Evolutionary conservation across 2,113 vertebrate genomes (phyloP).

Genomic region (Rhinopithecus roxellana): DNA sequence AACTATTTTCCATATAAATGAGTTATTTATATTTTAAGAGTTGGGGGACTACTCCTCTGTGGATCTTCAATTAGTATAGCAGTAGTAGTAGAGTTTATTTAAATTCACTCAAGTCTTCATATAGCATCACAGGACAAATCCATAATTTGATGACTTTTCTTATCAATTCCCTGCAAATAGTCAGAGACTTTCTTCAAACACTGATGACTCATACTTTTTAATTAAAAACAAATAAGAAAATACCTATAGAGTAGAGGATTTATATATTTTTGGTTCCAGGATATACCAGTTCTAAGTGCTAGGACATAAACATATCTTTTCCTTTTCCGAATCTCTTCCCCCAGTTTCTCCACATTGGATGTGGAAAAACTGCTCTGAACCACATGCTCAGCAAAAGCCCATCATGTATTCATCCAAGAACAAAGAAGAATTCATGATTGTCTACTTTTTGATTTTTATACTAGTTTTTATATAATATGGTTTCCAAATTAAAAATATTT

Average conservation of each 20-base stretch:
- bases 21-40: neutral
- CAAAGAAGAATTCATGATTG: neutral
- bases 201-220: neutral
- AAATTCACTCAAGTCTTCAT: neutral
- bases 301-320: neutral
- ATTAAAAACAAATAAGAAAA: neutral
- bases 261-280: neutral
- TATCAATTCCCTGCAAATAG: neutral
- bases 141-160: conserved; percentile 2
- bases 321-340: neutral
- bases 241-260: neutral
- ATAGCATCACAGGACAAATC: neutral
- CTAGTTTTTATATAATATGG: neutral
- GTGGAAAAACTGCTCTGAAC: neutral
- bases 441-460: neutral
- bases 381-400: neutral
- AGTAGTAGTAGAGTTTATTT: neutral
- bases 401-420: neutral
- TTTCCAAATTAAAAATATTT: conserved; percentile 57
- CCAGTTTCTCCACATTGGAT: neutral
- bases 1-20: neutral
- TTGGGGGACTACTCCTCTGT: neutral
- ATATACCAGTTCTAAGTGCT: neutral
- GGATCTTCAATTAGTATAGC: neutral
- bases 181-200: neutral